Percentiles rank a stretch among this genome's conserved stretches.
phyloP scores from a whole-genome alignment of 2,113 vertebrate genomes.

The Baryphthengus martii region DNA sequence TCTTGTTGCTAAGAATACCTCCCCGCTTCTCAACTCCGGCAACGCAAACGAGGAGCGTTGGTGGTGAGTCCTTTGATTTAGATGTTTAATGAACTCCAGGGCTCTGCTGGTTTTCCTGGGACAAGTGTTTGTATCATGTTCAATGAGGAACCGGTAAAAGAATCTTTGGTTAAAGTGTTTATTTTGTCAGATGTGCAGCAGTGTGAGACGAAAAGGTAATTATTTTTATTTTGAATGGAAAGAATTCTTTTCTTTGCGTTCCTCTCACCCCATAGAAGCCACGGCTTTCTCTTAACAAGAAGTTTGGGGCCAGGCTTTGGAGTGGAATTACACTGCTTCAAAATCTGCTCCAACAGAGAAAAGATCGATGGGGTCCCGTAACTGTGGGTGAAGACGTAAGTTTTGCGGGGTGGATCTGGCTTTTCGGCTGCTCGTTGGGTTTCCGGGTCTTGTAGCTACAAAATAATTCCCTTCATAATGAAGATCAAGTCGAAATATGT shows the following conservation, averaged over 20 bases:
- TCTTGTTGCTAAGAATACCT: not conserved
- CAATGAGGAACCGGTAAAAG: not conserved
- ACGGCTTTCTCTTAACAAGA: not conserved
- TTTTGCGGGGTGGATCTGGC: not conserved
- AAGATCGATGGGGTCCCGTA: accelerated
- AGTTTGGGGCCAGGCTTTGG: not conserved
- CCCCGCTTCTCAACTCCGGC: not conserved
- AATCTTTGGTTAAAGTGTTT: not conserved
- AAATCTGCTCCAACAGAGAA: not conserved
- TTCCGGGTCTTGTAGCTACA: not conserved
- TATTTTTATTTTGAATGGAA: not conserved
- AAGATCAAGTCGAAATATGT: not conserved
- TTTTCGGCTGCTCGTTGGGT: not conserved
- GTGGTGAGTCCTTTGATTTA: not conserved
- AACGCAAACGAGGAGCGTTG: not conserved
- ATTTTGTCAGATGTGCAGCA: not conserved
- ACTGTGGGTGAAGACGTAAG: not conserved
- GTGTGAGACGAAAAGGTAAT: not conserved
- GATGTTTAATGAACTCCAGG: not conserved
- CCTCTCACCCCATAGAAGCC: not conserved
- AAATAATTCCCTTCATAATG: not conserved
- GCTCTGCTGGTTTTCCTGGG: not conserved
- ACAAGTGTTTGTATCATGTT: not conserved
- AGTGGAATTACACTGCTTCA: not conserved
- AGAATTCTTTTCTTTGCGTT: not conserved